Evolutionary conservation across 2,797 vertebrate species (phyloP).

Genomic region (Argya squamiceps): DNA sequence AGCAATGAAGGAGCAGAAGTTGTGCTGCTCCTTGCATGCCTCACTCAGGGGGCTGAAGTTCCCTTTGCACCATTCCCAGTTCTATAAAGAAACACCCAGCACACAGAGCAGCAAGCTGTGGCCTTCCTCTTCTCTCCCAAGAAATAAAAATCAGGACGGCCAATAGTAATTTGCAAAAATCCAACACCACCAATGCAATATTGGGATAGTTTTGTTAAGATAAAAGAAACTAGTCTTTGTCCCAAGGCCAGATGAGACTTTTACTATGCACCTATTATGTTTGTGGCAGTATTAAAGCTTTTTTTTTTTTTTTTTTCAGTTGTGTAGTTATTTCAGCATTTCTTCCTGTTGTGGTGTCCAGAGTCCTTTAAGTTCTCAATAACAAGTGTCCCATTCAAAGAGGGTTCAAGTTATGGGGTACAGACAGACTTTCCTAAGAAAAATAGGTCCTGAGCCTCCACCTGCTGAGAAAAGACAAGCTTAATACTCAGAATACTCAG

Average conservation of each 20-base stretch:
- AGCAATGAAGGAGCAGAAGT: background rate
- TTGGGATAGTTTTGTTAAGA: background rate
- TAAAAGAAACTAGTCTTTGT: background rate
- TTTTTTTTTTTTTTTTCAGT: no score
- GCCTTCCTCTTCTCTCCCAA: background rate
- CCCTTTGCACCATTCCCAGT: background rate
- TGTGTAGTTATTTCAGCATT: background rate
- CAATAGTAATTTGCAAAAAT: background rate
- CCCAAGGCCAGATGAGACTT: background rate
- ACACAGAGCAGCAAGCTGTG: background rate
- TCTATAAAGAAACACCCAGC: background rate
- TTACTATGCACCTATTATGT: background rate
- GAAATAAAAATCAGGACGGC: background rate
- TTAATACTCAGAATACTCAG: rapidly evolving
- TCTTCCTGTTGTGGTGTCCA: background rate
- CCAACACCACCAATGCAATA: background rate
- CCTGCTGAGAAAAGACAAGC: background rate
- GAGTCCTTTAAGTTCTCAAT: background rate
- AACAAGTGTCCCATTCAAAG: background rate
- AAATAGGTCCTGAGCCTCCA: background rate
- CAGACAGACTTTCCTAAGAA: background rate
- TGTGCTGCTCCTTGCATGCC: background rate
- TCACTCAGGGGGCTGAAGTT: background rate
- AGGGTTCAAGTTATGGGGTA: background rate
- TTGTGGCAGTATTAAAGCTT: background rate